Evolutionary conservation across 2,888 invertebrate species (phyloP).

Genomic region (Hermodice carunculata): DNA sequence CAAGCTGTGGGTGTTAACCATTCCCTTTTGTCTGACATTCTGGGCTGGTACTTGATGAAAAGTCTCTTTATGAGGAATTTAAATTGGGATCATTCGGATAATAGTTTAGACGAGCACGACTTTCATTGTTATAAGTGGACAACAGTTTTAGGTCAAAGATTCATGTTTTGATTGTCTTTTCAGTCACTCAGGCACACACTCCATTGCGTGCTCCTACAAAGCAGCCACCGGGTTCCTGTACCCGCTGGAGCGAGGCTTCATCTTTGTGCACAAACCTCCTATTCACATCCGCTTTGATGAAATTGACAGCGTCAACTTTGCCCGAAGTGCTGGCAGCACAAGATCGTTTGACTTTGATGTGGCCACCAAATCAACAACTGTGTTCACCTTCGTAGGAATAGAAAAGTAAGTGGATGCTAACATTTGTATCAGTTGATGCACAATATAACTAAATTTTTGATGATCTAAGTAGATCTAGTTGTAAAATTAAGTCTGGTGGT

Average conservation of each 20-base stretch:
- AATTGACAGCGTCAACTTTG: slow-evolving; percentile 93
- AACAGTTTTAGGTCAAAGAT: slow-evolving; percentile 1
- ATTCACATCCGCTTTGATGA: slow-evolving; percentile 98
- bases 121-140: no score
- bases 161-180: slow-evolving; percentile 63
- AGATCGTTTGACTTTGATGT: slow-evolving; percentile 74
- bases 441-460: no score
- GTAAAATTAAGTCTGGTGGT: no score
- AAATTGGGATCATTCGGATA: no score
- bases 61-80: no score
- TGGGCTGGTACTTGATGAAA: no score
- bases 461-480: no score
- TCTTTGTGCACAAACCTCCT: slow-evolving; percentile 98
- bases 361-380: slow-evolving; percentile 87
- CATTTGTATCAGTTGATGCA: no score
- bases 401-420: slow-evolving; percentile 80
- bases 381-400: slow-evolving; percentile 96
- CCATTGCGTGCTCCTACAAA: slow-evolving; percentile 96
- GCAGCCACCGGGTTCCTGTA: slow-evolving; percentile 97
- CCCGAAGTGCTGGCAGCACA: slow-evolving; percentile 87
- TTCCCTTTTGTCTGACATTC: no score
- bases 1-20: no score
- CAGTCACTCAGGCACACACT: slow-evolving; percentile 87
- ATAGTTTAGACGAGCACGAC: no score
- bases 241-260: slow-evolving; percentile 97